phyloP scores from a whole-genome alignment of 2,113 vertebrate genomes.

The Rynchops niger region DNA sequence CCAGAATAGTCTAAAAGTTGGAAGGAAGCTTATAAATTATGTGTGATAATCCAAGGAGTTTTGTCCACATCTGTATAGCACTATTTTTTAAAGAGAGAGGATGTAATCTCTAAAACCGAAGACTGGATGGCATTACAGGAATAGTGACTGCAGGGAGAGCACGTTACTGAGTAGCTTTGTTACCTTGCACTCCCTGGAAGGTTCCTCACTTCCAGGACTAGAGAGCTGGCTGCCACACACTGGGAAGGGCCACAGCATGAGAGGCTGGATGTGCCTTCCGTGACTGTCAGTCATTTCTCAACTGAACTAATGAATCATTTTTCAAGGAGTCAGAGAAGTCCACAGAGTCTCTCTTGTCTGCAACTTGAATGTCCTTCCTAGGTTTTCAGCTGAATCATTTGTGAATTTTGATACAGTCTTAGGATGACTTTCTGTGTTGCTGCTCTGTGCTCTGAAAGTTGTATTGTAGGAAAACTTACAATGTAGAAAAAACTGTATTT shows the following conservation, averaged over 20 bases:
- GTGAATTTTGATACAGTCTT: slow-evolving; percentile 14
- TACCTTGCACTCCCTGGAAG: not conserved
- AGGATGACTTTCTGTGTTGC: not conserved
- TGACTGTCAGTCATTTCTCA: not conserved
- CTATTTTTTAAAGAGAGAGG: not conserved
- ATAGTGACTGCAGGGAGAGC: not conserved
- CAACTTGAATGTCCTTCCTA: slow-evolving; percentile 7
- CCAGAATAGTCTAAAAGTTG: not conserved
- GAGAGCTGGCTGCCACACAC: not conserved
- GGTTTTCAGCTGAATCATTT: slow-evolving; percentile 29
- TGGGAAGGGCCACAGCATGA: not conserved
- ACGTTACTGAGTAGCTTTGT: not conserved
- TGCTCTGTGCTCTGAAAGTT: slow-evolving; percentile 25
- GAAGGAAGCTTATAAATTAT: not conserved
- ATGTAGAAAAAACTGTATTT: slow-evolving; percentile 11
- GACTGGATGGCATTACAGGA: not conserved
- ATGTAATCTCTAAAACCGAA: not conserved
- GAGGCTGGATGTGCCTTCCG: slow-evolving; percentile 10
- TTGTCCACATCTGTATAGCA: not conserved
- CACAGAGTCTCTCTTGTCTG: not conserved
- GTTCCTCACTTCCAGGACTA: not conserved
- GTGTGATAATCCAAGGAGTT: not conserved
- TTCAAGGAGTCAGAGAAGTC: not conserved
- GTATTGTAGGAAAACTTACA: not conserved
- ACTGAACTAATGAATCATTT: not conserved